Conservation (phyloP, 2,888 invertebrate genomes). For the Spatulosminthurus flaviceps region DNA sequence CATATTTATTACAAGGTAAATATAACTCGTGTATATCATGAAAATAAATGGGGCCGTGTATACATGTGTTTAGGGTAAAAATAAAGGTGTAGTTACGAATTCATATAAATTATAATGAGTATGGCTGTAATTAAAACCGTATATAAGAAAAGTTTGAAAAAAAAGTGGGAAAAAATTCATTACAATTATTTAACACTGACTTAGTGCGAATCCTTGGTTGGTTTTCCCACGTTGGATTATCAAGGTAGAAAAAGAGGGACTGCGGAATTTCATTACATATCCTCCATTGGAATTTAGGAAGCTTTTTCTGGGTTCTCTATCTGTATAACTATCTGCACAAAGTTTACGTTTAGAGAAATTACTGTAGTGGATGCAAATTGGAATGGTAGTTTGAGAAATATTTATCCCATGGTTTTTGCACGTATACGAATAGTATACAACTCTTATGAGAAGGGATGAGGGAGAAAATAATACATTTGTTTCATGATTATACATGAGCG, state of each 20-base stretch:
- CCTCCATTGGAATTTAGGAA: too few species aligned
- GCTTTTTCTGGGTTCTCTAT: too few species aligned
- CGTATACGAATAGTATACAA: not conserved
- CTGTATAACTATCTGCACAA: too few species aligned
- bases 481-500: not conserved
- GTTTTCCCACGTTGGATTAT: too few species aligned
- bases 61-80: too few species aligned
- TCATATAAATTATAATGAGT: not conserved
- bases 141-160: not conserved
- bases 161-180: not conserved
- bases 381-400: not conserved
- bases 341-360: too few species aligned
- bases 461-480: constrained; percentile 10
- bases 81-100: too few species aligned
- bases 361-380: too few species aligned
- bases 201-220: constrained; percentile 1
- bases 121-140: not conserved
- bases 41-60: too few species aligned
- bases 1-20: too few species aligned
- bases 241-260: constrained; percentile 4
- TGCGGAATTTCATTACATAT: too few species aligned
- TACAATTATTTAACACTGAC: not conserved
- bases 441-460: not conserved
- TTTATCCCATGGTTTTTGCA: not conserved
- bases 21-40: too few species aligned